Conservation (phyloP, 1,140 invertebrate species). For the Chrysoperla carnea region DNA sequence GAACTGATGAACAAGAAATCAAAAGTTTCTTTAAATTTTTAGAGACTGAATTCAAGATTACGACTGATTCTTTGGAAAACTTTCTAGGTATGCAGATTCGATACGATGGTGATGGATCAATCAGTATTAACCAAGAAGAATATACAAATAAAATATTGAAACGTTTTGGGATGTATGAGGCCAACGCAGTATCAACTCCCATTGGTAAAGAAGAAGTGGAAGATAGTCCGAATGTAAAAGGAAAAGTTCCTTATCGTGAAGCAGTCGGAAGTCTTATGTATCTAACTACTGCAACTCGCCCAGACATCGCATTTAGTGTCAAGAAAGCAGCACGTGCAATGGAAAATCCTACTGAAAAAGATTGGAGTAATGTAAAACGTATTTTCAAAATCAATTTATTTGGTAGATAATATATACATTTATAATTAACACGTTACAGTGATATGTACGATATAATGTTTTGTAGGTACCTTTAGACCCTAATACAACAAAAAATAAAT, state of each 20-base stretch:
- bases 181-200: not conserved
- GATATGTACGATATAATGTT: too few species aligned
- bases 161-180: not conserved
- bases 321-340: not conserved
- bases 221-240: not conserved
- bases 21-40: not conserved
- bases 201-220: not conserved
- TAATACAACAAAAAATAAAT: too few species aligned
- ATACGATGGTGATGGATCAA: not conserved
- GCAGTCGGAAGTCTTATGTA: constrained; percentile 19
- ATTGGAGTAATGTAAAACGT: not conserved
- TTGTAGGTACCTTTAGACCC: too few species aligned
- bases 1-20: not conserved
- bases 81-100: not conserved
- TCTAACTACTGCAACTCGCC: constrained; percentile 14
- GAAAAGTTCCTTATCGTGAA: constrained; percentile 10
- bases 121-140: not conserved
- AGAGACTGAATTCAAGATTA: not conserved
- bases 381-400: too few species aligned
- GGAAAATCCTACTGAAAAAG: not conserved
- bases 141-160: not conserved
- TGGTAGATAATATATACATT: too few species aligned
- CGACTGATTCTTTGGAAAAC: not conserved
- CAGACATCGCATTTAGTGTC: constrained; percentile 21
- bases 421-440: too few species aligned